Base-by-base conservation (phyloP, 2,888 invertebrate species). In the Notodonta ziczac region DNA sequence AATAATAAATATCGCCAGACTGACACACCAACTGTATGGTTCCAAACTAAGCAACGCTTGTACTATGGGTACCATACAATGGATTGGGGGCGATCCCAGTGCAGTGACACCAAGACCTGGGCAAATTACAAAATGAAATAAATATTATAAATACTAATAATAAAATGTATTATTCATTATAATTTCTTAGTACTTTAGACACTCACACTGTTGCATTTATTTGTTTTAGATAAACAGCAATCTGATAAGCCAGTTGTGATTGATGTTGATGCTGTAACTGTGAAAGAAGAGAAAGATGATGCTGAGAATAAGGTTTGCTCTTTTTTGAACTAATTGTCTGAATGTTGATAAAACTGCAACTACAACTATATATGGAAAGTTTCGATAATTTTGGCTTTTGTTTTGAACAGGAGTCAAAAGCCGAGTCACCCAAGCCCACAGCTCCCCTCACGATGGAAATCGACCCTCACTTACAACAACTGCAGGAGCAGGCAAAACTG, bases 401-500 rank as follows among this genome's bases (percentile, higher is more conserved):
- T 60, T 63, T 58, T 65, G 61, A 67, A 70, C 69, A 76, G 61
- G 73, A 85, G 73, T 90, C 92, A 73, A 91, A 88, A 74, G 87
- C 82, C 13, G 91, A 87, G 72, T 89, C 84, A 65, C 89, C 85
- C 55, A 92, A 88, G 75, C 88, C 84, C 46, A 87, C 88, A 7
- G 89, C 89, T 16, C 94, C 94, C 6, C 80, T 94, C 48, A 92
- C 90, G 35, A 93, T 94, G 89, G 94, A 92, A 72, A 94, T 94
- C 67, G 94, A 94, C 67, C 93, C 94, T 1, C 91, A 94, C 70
- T 86, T 94, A 61, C 88, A 86, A 57, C 93, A 94, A 56, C 86
- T 94, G 59, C 94, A 94, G 76, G 94, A 94, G 76, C 94, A 94
- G 77, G 94, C 94, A 4, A 94, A 94, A 76, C 70, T 94, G 73